Evolutionary conservation across 2,113 vertebrate genomes (phyloP), one percentile per base, ranked within the genome.

Genomic region (Narcine bancroftii): DNA sequence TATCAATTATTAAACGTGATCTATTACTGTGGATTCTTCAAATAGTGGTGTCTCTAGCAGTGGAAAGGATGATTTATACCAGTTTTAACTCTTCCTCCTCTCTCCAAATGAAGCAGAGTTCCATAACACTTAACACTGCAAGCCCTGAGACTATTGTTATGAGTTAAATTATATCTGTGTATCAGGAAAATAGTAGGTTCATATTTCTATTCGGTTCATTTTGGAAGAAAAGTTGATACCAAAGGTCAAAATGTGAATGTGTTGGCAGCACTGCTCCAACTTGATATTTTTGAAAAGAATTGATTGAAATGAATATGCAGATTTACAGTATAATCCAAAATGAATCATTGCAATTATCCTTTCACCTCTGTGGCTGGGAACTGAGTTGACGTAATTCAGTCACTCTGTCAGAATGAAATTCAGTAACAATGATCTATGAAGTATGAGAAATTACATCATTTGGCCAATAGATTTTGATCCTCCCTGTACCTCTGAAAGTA

Each of bases 1-100:
- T 33, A 87, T 87, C 81, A 87, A 87, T 87, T 60, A 87, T 87
- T 87, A 87, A 87, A 87, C 60, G 53, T 36, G 81, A 63, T 87
- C 81, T 87, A 36, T 87, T 63, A 87, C 33, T 33, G n/a, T 87
- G 81, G 81, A 36, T 87, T 87, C 81, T 60, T 60, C 53, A 60
- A n/a, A n/a, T 87, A 87, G 56, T 87, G 53, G 81, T 87, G 29
- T 87, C 53, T 60, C 13, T 87, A 36, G 81, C 53, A 87, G 36
- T 36, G 60, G 81, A 87, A 87, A 87, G 53, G 56, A 6, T 87
- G 53, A 87, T 63, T 33, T 19, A 63, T 39, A 87, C 15, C 60
- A 6, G 53, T 36, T 19, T 60, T 60, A 87, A 87, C 36, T 33
- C 53, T 87, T 33, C 15, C 33, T 63, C 17, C 56, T 11, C 81